phyloP scores from a whole-genome alignment of 2,113 vertebrate species.

The Pogonocichla stellata region DNA sequence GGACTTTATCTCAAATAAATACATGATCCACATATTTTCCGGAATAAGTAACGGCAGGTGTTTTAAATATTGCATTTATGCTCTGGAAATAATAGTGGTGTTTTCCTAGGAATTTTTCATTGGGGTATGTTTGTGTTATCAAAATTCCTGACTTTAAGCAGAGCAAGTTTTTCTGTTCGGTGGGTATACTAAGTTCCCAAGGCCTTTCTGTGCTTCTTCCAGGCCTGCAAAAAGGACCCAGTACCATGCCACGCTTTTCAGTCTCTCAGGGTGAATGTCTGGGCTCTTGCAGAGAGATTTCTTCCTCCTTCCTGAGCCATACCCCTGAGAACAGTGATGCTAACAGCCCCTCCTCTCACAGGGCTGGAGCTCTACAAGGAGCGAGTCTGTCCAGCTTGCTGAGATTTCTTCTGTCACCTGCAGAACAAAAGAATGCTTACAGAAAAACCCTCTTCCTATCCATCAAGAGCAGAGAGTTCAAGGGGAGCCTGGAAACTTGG shows the following conservation, averaged over 20 bases:
- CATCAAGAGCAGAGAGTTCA: not conserved
- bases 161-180: not conserved
- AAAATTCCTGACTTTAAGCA: not conserved
- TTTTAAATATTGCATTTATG: not conserved
- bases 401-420: not conserved
- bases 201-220: not conserved
- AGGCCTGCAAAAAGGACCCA: not conserved
- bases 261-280: not conserved
- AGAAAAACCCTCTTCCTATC: not conserved
- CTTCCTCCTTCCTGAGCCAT: not conserved
- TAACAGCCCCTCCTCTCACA: not conserved
- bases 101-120: not conserved
- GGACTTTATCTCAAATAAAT: not conserved
- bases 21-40: not conserved
- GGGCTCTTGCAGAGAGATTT: not conserved
- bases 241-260: not conserved
- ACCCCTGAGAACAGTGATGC: not conserved
- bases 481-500: not conserved
- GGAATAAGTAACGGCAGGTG: not conserved
- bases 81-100: not conserved
- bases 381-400: not conserved
- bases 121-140: rapidly evolving
- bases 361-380: not conserved
- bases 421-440: not conserved
- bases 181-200: not conserved